phyloP scores from a whole-genome alignment of 2,888 invertebrate genomes.

The Drosophila ezoana region DNA sequence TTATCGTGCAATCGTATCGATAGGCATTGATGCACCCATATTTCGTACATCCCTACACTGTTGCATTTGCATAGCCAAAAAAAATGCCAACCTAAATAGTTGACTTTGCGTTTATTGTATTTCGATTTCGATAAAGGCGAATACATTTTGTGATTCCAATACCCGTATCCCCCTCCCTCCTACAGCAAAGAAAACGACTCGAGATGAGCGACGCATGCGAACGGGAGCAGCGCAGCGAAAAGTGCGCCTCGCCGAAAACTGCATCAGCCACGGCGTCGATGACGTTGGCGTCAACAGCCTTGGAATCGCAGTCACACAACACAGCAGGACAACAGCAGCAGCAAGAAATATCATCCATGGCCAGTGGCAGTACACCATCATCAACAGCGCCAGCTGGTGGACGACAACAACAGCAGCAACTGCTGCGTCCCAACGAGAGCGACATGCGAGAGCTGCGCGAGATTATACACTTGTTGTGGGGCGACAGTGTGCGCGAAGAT shows the following conservation, averaged over 20 bases:
- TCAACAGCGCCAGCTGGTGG: slow-evolving; percentile 32
- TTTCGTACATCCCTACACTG: slow-evolving; percentile 61
- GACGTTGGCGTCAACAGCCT: slow-evolving; percentile 70
- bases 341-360: slow-evolving; percentile 31
- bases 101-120: slow-evolving; percentile 47
- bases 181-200: slow-evolving; percentile 34
- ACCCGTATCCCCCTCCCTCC: slow-evolving; percentile 12
- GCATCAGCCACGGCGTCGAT: slow-evolving; percentile 57
- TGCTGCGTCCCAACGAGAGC: slow-evolving; percentile 59
- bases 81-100: slow-evolving; percentile 72
- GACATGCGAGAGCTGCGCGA: slow-evolving; percentile 88
- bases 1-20: slow-evolving; percentile 39
- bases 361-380: slow-evolving; percentile 41
- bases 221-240: slow-evolving; percentile 76
- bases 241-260: slow-evolving; percentile 65
- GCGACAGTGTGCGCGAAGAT: slow-evolving; percentile 92
- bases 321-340: slow-evolving; percentile 34
- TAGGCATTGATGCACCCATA: slow-evolving; percentile 49
- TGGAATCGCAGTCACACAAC: slow-evolving; percentile 51
- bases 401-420: slow-evolving; percentile 26
- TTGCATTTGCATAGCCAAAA: slow-evolving; percentile 67
- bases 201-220: slow-evolving; percentile 62
- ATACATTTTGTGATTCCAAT: slow-evolving; percentile 48
- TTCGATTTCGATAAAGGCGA: slow-evolving; percentile 54
- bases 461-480: slow-evolving; percentile 93